Conservation (phyloP, 1,140 invertebrate species). For the Drosophila setifemur region DNA sequence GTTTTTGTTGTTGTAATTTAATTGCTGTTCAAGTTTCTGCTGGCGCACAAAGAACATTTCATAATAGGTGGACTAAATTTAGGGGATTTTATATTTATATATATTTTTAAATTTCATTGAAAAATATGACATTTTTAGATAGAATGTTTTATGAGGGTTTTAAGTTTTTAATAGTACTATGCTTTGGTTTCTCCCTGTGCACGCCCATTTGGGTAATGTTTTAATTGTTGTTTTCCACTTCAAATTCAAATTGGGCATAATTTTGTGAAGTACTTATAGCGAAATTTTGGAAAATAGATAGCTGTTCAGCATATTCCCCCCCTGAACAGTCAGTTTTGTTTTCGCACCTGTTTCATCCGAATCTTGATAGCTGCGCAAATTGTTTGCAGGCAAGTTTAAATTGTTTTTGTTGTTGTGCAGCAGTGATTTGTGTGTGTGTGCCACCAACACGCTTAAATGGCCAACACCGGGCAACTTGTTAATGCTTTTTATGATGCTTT, state of each 20-base stretch:
- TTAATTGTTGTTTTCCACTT: slow-evolving; percentile 15
- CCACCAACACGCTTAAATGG: slow-evolving; percentile 5
- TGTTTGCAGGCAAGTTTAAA: slow-evolving; percentile 48
- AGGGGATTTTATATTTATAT: too few relatives aligned
- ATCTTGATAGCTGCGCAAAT: slow-evolving; percentile 47
- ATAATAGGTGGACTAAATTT: too few relatives aligned
- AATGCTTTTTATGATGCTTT: slow-evolving; percentile 41
- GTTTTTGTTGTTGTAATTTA: slow-evolving; percentile 45
- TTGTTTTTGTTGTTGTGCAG: slow-evolving; percentile 41
- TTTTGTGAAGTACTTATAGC: neutral
- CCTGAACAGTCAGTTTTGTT: neutral
- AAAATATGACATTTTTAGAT: too few relatives aligned
- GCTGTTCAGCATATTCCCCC: neutral
- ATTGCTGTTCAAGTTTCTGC: slow-evolving; percentile 39
- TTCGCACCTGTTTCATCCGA: slow-evolving; percentile 43
- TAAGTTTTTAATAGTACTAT: too few relatives aligned
- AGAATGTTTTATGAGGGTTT: too few relatives aligned
- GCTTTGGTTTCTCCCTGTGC: too few relatives aligned
- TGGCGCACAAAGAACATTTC: too few relatives aligned
- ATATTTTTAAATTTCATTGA: too few relatives aligned
- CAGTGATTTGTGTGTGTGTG: slow-evolving; percentile 39
- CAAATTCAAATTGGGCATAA: neutral
- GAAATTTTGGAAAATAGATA: neutral
- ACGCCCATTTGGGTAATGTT: slow-evolving; percentile 11
- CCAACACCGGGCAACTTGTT: slow-evolving; percentile 7